These are phyloP conservation scores for Bungarus multicinctus DNA, from an alignment of 2,113 vertebrate genomes.

Conservation along the genomic window DNA sequence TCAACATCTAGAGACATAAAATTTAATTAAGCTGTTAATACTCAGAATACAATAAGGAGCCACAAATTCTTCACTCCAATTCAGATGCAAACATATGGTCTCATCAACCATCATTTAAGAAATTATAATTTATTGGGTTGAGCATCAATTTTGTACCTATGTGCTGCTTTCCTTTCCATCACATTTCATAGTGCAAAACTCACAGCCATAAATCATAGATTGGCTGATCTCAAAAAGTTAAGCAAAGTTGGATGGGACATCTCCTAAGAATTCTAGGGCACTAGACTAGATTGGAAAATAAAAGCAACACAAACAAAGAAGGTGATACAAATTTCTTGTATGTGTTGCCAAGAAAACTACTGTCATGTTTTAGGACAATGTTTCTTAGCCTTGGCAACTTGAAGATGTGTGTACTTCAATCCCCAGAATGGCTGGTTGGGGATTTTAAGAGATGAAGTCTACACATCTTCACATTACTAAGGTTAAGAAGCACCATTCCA, in stretches of 20 bases:
- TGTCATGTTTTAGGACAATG: neutral
- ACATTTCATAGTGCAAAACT: neutral
- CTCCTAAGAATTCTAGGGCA: neutral
- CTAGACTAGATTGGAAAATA: neutral
- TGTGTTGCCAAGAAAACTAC: neutral
- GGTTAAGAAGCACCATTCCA: neutral
- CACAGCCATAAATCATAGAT: neutral
- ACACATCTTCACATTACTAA: too few species aligned
- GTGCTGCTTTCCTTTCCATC: neutral
- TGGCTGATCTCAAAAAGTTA: neutral
- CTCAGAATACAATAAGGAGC: neutral
- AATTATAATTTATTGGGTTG: neutral
- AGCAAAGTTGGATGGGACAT: neutral
- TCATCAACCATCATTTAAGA: neutral
- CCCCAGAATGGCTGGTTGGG: too few species aligned
- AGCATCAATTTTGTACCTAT: neutral
- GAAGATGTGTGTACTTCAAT: too few species aligned
- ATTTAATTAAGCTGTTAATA: neutral
- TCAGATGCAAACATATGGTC: neutral
- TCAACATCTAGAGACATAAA: slow-evolving; percentile 82
- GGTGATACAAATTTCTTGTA: neutral
- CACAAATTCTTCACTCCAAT: neutral
- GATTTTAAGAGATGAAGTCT: too few species aligned
- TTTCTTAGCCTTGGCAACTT: too few species aligned
- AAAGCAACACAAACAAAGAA: neutral